Evolutionary conservation across 2,113 vertebrate species (phyloP).

Genomic region (Corapipo altera): DNA sequence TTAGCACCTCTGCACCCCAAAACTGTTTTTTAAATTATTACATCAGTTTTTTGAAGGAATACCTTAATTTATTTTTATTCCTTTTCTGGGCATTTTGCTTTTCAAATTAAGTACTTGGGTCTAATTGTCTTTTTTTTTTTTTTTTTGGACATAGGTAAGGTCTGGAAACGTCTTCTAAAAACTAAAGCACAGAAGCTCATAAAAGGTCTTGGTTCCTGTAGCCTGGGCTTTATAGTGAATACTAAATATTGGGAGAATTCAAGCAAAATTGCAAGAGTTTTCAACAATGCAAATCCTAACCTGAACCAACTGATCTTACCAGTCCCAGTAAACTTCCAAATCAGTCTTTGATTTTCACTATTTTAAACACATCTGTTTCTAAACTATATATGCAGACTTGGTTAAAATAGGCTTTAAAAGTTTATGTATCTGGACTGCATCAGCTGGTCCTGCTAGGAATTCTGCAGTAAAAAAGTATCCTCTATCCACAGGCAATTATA

Average conservation of each 20-base stretch:
- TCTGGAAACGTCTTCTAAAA: background rate
- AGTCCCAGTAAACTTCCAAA: background rate
- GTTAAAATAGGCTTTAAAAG: background rate
- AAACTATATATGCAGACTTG: background rate
- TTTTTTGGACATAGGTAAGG: background rate
- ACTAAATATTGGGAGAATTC: background rate
- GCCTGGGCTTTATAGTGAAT: background rate
- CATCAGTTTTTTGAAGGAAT: background rate
- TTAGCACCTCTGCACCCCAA: background rate
- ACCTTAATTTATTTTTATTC: background rate
- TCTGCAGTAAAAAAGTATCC: background rate
- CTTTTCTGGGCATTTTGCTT: background rate
- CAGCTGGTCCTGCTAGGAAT: background rate
- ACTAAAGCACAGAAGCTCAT: background rate
- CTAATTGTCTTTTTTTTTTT: background rate
- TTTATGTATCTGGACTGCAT: background rate
- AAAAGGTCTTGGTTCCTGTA: background rate
- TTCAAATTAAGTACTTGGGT: background rate
- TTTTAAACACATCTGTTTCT: background rate
- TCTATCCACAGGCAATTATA: background rate
- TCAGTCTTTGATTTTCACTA: background rate
- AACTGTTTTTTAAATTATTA: background rate
- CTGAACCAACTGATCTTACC: background rate
- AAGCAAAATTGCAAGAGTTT: background rate
- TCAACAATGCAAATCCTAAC: background rate